These are phyloP conservation scores for Nomada hirtipes DNA, from an alignment of 2,888 invertebrate species.

Conservation along the genomic window DNA sequence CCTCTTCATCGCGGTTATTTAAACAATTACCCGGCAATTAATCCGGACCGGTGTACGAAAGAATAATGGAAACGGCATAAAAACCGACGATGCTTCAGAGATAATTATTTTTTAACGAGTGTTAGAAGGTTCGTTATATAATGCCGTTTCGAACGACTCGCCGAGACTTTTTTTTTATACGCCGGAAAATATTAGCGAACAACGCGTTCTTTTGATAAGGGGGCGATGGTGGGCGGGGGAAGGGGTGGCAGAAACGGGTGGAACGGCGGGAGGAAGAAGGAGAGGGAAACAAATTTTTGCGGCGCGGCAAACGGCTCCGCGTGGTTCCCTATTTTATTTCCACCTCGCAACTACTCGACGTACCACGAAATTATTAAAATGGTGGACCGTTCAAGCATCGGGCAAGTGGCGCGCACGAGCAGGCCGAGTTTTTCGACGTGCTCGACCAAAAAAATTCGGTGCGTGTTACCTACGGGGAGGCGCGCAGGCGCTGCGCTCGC, in stretches of 20 bases:
- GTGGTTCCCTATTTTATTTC: slow-evolving; percentile 60
- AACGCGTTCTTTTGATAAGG: slow-evolving; percentile 37
- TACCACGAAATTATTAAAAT: slow-evolving; percentile 65
- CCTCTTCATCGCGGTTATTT: slow-evolving; percentile 8
- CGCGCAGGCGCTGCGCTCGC: slow-evolving; percentile 70
- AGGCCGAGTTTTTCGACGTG: slow-evolving; percentile 44
- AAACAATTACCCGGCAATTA: slow-evolving; percentile 34
- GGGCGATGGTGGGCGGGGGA: not conserved
- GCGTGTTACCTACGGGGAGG: slow-evolving; percentile 21
- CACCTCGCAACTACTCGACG: slow-evolving; percentile 63
- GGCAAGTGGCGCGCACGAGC: slow-evolving; percentile 49
- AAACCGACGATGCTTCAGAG: slow-evolving; percentile 33
- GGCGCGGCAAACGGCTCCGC: slow-evolving; percentile 32
- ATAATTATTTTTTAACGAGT: slow-evolving; percentile 51
- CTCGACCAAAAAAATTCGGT: slow-evolving; percentile 63
- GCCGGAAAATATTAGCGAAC: slow-evolving; percentile 53
- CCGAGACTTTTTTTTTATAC: slow-evolving; percentile 25
- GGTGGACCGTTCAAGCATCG: slow-evolving; percentile 64
- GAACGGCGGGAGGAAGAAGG: not conserved
- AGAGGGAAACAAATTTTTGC: slow-evolving; percentile 48
- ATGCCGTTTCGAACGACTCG: slow-evolving; percentile 29
- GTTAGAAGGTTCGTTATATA: slow-evolving; percentile 40
- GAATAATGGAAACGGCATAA: slow-evolving; percentile 10
- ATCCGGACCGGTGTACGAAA: not conserved
- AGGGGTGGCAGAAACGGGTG: not conserved